phyloP scores from a whole-genome alignment of 2,113 vertebrate genomes.

The Sprattus sprattus region DNA sequence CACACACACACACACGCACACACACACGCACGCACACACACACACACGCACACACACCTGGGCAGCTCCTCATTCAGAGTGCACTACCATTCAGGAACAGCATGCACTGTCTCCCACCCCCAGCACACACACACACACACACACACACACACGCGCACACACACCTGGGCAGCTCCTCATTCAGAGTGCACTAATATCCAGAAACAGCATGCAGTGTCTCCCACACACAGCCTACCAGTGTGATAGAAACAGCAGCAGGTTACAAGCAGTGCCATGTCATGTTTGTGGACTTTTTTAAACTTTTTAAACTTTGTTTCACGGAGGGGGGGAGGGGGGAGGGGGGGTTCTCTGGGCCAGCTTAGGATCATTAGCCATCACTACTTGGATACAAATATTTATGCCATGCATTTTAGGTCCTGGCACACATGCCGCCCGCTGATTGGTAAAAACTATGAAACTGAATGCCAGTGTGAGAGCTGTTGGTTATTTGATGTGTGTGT shows the following conservation, averaged over 20 bases:
- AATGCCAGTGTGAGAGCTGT: not conserved
- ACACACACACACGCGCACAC: not conserved
- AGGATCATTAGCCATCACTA: not conserved
- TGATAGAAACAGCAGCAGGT: too few relatives aligned
- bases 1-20: not conserved
- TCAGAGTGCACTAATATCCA: not conserved
- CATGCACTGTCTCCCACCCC: too few relatives aligned
- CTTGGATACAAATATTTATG: not conserved
- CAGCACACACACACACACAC: not conserved
- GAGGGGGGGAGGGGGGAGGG: too few relatives aligned
- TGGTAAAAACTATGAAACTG: not conserved
- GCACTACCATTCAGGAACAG: too few relatives aligned
- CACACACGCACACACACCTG: not conserved
- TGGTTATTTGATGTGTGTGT: not conserved
- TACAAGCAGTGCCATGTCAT: too few relatives aligned
- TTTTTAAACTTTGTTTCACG: too few relatives aligned
- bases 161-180: not conserved
- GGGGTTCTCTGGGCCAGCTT: not conserved
- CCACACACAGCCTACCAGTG: too few relatives aligned
- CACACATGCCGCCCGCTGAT: not conserved
- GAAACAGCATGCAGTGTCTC: too few relatives aligned
- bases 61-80: not conserved
- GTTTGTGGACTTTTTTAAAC: too few relatives aligned
- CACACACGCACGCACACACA: not conserved
- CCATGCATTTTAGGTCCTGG: not conserved